Base-by-base conservation (phyloP, 2,888 invertebrate genomes). In the Patella caerulea region DNA sequence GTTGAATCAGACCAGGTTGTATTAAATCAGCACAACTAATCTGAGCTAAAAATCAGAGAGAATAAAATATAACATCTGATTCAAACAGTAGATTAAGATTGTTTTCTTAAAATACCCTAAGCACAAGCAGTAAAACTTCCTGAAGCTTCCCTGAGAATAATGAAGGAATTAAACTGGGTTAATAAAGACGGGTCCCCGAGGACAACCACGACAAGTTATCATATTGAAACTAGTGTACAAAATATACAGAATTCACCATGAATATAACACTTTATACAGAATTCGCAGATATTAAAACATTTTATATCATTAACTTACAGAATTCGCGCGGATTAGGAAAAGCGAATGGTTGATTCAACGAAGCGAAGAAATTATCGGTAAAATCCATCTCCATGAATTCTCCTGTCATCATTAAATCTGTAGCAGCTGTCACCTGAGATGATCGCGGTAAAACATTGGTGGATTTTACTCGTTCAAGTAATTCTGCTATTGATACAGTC, bases 301-400 rank as follows among this genome's bases (percentile, higher is more conserved):
- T 19, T 78, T 70, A 15, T 53, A 53, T 34, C 7, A 14, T 24
- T 45, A 29, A 86, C 92, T 93, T 93, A 98, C 98, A 96, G 86
- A 98, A 96, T 94, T 99, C 99, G 93, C 97, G 94, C 76, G 97
- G 96, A 93, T 98, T 98, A 15, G 99, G 99, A 93, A 99, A 99
- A 82, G 96, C 96, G 93, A 98, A 97, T 11, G 98, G 97, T 92
- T 96, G 91, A 78, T 90, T 92, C 73, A 92, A 88, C 19, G 89
- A 90, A n/a, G 91, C 89, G 84, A 93, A 92, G 17, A 93, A 86
- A 15, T 91, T 90, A 85, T 92, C 92, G 15, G 91, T 91, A 82
- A 92, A 92, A 77, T 92, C 91, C 86, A 92, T 92, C 78, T 89
- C 88, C 82, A 86, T 83, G 71, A 86, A 80, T 76, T 89, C 90